These are phyloP conservation scores for Cheilosia grossa DNA, from an alignment of 2,888 invertebrate species.

Conservation along the genomic window DNA sequence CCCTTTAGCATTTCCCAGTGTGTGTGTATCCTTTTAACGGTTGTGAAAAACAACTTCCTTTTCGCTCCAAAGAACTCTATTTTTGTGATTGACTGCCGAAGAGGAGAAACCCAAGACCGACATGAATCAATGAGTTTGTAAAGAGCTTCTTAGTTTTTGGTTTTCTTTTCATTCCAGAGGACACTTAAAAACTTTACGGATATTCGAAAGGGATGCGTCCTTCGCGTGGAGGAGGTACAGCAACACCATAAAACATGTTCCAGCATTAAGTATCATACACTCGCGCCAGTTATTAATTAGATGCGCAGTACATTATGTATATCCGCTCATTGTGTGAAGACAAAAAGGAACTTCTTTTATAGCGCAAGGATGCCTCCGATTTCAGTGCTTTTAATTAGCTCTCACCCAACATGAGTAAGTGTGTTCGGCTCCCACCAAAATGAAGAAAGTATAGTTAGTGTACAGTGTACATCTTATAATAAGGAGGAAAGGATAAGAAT, in stretches of 20 bases:
- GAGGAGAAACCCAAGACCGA: slow-evolving; percentile 1
- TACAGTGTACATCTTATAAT: slow-evolving; percentile 35
- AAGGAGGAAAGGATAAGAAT: slow-evolving; percentile 79
- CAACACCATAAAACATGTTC: slow-evolving; percentile 44
- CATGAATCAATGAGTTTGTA: slow-evolving; percentile 43
- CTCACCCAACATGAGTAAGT: slow-evolving; percentile 27
- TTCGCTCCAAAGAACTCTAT: slow-evolving; percentile 17
- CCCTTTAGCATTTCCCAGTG: slow-evolving; percentile 5
- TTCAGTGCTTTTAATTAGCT: slow-evolving; percentile 65
- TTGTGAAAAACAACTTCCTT: slow-evolving; percentile 46
- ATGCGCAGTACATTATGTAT: slow-evolving; percentile 57
- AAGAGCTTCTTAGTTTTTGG: slow-evolving; percentile 27
- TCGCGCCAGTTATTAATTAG: slow-evolving; percentile 55
- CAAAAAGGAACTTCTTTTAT: slow-evolving; percentile 33
- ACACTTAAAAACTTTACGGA: slow-evolving; percentile 16
- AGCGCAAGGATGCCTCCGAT: slow-evolving; percentile 53
- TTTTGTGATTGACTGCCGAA: slow-evolving; percentile 31
- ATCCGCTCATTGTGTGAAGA: slow-evolving; percentile 5
- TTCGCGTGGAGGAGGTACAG: slow-evolving; percentile 3
- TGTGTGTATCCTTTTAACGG: slow-evolving; percentile 22
- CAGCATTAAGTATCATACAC: slow-evolving; percentile 41
- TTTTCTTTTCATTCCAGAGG: neutral
- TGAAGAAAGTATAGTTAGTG: slow-evolving; percentile 37
- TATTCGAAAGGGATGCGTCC: slow-evolving; percentile 17
- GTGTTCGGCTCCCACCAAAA: neutral